phyloP scores from a whole-genome alignment of 2,888 invertebrate species.

The Caenorhabditis sp. region DNA sequence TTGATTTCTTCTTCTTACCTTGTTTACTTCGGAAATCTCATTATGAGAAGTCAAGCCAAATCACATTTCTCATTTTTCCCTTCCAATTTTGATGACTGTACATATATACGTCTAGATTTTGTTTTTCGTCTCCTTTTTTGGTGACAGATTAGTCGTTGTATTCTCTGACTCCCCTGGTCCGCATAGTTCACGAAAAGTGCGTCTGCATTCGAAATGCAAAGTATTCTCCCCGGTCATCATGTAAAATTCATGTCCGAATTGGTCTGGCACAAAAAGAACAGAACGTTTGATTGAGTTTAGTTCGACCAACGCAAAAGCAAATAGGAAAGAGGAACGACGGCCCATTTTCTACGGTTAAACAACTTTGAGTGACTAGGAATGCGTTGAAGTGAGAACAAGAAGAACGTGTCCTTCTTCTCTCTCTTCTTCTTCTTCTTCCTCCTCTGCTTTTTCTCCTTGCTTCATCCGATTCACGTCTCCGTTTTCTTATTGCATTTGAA shows the following conservation, averaged over 20 bases:
- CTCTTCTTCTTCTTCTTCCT: not conserved
- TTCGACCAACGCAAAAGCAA: no score
- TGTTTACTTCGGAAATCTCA: conserved; percentile 15
- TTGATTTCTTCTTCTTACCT: not conserved
- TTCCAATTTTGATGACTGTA: no score
- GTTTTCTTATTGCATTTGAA: conserved; percentile 53
- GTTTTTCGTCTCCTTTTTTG: no score
- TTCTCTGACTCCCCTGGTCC: not conserved
- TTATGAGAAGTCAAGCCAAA: conserved; percentile 2
- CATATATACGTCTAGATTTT: no score
- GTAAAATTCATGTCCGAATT: conserved; percentile 1
- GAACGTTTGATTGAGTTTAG: not conserved
- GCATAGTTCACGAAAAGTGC: conserved; percentile 11
- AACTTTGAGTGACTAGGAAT: conserved; percentile 25
- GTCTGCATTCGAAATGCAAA: conserved; percentile 13
- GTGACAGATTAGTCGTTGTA: not conserved
- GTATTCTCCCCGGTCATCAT: not conserved
- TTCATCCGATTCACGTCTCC: conserved; percentile 34
- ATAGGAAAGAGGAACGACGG: no score
- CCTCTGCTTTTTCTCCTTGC: conserved; percentile 14
- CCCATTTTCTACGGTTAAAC: conserved; percentile 32
- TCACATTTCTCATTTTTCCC: not conserved
- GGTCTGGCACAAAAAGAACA: not conserved
- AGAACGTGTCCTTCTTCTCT: conserved; percentile 38
- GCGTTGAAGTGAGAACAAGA: conserved; percentile 45